Conservation (phyloP, 1,140 invertebrate genomes). For the Aphis gossypii region DNA sequence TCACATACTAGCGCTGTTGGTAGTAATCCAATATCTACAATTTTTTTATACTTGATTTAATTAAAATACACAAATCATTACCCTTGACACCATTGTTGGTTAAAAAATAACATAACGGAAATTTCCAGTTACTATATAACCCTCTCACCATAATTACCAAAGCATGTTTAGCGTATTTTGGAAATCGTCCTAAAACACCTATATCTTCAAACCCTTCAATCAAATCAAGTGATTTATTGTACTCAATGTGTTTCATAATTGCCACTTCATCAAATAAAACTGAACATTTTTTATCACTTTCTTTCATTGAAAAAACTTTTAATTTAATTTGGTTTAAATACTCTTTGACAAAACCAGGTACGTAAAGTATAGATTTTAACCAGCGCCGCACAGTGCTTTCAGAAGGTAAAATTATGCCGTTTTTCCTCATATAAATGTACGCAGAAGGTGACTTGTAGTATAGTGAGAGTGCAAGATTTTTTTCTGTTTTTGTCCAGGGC, state of each 20-base stretch:
- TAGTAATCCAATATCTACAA: conserved; percentile 3
- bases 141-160: conserved; percentile 1
- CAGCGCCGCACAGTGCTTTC: background rate
- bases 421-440: conserved; percentile 4
- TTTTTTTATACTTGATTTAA: conserved; percentile 15
- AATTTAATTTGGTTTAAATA: conserved; percentile 25
- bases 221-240: conserved; percentile 14
- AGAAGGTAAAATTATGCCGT: conserved; percentile 1
- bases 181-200: background rate
- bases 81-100: conserved; percentile 3
- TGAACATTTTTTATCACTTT: conserved; percentile 24
- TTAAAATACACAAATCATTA: conserved; percentile 4
- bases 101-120: conserved; percentile 31
- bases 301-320: background rate
- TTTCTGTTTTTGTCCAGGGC: background rate
- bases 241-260: background rate
- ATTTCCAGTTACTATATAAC: conserved; percentile 16
- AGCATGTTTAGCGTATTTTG: conserved; percentile 21
- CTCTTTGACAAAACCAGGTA: background rate
- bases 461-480: background rate
- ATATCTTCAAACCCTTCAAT: conserved; percentile 26
- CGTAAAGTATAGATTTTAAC: background rate
- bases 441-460: background rate
- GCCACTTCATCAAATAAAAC: background rate
- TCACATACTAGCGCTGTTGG: conserved; percentile 2